Base-by-base conservation (phyloP, 2,888 invertebrate species). In the Argyresthia albistria region DNA sequence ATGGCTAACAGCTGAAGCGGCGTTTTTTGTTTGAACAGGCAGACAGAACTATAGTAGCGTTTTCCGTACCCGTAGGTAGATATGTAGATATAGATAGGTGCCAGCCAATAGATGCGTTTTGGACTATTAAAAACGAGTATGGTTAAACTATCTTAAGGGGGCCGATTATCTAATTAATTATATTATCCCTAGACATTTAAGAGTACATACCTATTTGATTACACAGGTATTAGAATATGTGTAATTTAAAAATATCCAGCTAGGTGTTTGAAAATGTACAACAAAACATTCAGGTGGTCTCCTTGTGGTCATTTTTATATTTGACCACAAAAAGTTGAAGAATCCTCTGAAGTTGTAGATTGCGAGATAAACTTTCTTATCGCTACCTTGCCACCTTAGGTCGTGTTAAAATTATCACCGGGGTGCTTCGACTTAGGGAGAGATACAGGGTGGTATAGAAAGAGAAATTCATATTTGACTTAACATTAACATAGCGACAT, bases 1-100 rank as follows among this genome's bases (percentile, higher is more conserved):
- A 81, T 80, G 70, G 80, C 63, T 65, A 59, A 66, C 84, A 84
- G 84, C 84, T 84, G 83, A 76, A 67, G 61, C 48, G 16, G 52
- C 15, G 49, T 47, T 57, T 57, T 57, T 57, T 56, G 52, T 50
- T 42, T 25, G 25, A 25, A 25, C 25, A 25, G 25, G 25, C 25
- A 25, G 25, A 25, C 25, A 25, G 25, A 25, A 49, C 39, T 39
- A 46, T 47, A 37, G 35, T 16, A 8, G 4, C 42, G 42, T 42
- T 42, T 42, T 12, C 12, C 6, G 8, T 42, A 12, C 12, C 11
- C 42, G 6, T 11, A 11, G 11, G 2, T 42, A 42, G 10, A 11
- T 42, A 12, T n/a, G n/a, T n/a, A n/a, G n/a, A n/a, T n/a, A n/a
- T n/a, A n/a, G n/a, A n/a, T n/a, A n/a, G n/a, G n/a, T n/a, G n/a